These are phyloP conservation scores for Menidia menidia DNA, from an alignment of 2,797 vertebrate species.

Conservation along the genomic window DNA sequence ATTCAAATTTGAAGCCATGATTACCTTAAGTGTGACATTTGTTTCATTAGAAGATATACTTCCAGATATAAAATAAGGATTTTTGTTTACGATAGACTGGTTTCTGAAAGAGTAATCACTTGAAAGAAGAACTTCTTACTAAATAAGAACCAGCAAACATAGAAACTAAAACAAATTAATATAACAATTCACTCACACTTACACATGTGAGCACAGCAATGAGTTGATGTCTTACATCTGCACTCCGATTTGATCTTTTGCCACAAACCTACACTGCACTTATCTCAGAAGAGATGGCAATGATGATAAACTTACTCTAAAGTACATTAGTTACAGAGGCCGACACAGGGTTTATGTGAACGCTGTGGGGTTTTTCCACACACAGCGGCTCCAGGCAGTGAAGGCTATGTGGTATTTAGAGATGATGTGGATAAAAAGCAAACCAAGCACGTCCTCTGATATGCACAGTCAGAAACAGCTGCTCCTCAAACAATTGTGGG, in stretches of 20 bases:
- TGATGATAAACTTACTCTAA: conserved; percentile 21
- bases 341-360: conserved; percentile 10
- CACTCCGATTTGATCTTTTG: conserved; percentile 13
- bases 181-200: background rate
- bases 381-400: conserved; percentile 4
- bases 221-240: conserved; percentile 1
- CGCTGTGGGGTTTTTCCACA: background rate
- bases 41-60: background rate
- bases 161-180: background rate
- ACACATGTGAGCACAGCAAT: background rate
- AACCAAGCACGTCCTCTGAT: conserved; percentile 12
- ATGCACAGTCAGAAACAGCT: conserved; percentile 2
- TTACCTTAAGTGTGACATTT: background rate
- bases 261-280: conserved; percentile 10
- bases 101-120: background rate
- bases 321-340: conserved; percentile 31
- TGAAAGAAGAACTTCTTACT: background rate
- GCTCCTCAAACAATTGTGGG: background rate
- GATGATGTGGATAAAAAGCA: conserved; percentile 8
- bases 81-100: background rate
- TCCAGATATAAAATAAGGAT: background rate
- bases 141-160: background rate
- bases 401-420: conserved; percentile 9
- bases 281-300: conserved; percentile 25
- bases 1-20: background rate